Evolutionary conservation across 2,888 invertebrate species (phyloP).

Genomic region (Diaprepes abbreviatus): DNA sequence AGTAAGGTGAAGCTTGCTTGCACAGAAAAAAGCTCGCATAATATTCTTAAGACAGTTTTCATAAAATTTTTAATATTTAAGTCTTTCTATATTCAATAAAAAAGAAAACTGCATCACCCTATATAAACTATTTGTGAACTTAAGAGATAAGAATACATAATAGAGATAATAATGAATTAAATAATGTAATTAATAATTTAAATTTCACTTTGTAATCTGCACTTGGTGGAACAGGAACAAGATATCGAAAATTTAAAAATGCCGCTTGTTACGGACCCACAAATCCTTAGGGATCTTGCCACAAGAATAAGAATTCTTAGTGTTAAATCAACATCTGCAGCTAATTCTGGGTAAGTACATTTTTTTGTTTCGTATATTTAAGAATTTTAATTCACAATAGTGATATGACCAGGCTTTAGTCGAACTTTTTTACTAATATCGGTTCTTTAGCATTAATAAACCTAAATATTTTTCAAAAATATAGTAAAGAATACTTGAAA

Average conservation of each 20-base stretch:
- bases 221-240: background rate
- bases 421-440: too few relatives aligned
- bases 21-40: too few relatives aligned
- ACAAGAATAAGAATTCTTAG: slow-evolving; percentile 94
- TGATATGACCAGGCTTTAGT: too few relatives aligned
- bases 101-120: background rate
- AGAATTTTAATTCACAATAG: too few relatives aligned
- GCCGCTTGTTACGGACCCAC: slow-evolving; percentile 64
- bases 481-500: too few relatives aligned
- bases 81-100: too few relatives aligned
- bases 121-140: slow-evolving; percentile 23
- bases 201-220: slow-evolving; percentile 21
- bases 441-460: too few relatives aligned
- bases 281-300: slow-evolving; percentile 90
- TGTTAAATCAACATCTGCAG: slow-evolving; percentile 90
- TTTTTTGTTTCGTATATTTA: too few relatives aligned
- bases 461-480: too few relatives aligned
- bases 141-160: slow-evolving; percentile 18
- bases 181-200: slow-evolving; percentile 4
- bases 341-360: slow-evolving; percentile 92
- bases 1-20: too few relatives aligned
- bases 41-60: too few relatives aligned
- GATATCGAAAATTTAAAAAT: slow-evolving; percentile 42
- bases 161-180: slow-evolving; percentile 19
- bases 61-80: too few relatives aligned